Conservation (phyloP, 2,797 vertebrate genomes). For the Bradypodion pumilum region DNA sequence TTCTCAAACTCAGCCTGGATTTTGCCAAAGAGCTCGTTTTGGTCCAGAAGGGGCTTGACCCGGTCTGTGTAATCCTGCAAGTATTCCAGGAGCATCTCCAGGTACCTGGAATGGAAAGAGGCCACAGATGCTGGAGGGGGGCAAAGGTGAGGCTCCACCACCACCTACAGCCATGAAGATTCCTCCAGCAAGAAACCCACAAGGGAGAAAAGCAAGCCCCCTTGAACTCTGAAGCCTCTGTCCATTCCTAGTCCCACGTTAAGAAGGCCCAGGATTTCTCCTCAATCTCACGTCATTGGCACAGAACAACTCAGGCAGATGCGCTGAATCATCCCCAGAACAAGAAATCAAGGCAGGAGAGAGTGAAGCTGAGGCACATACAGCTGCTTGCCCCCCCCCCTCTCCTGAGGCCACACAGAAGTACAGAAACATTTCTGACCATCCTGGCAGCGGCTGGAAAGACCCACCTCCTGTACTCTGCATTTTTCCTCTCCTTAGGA, state of each 20-base stretch:
- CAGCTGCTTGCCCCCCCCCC: too few species aligned
- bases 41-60: slow-evolving; percentile 94
- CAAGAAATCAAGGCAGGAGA: too few species aligned
- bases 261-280: background rate
- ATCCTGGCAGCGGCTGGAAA: background rate
- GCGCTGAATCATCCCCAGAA: background rate
- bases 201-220: background rate
- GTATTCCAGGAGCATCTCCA: slow-evolving; percentile 97
- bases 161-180: too few species aligned
- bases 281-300: background rate
- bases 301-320: background rate
- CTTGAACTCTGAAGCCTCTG: background rate
- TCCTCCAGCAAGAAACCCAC: too few species aligned
- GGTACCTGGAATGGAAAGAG: slow-evolving; percentile 79
- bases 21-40: slow-evolving; percentile 96
- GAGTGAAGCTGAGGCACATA: too few species aligned
- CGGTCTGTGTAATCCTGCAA: slow-evolving; percentile 96
- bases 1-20: slow-evolving; percentile 95
- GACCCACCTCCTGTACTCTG: slow-evolving; percentile 92
- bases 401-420: too few species aligned
- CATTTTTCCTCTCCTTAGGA: slow-evolving; percentile 95
- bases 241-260: background rate
- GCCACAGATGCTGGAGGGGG: background rate
- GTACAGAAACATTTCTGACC: too few species aligned
- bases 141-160: background rate